phyloP scores from a whole-genome alignment of 2,797 vertebrate species.

The Gouania willdenowi region DNA sequence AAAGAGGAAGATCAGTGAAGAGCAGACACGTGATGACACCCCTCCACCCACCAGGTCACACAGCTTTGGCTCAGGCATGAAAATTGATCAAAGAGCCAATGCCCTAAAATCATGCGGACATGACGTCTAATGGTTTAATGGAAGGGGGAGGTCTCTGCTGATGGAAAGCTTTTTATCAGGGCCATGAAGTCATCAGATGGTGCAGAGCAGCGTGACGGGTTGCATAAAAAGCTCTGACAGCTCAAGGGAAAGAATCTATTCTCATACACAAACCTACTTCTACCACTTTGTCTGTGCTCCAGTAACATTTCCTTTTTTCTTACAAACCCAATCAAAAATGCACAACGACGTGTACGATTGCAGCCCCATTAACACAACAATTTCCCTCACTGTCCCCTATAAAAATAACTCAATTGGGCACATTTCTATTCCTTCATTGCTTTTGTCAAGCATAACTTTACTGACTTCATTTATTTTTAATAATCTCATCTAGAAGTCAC shows the following conservation, averaged over 20 bases:
- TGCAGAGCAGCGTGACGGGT: slow-evolving; percentile 55
- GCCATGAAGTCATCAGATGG: slow-evolving; percentile 70
- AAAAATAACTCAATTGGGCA: no score
- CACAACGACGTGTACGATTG: no score
- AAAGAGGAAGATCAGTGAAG: no score
- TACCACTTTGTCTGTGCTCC: slow-evolving; percentile 15
- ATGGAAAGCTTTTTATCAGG: slow-evolving; percentile 64
- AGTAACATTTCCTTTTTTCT: slow-evolving; percentile 27
- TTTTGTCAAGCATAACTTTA: no score
- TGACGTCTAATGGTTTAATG: slow-evolving; percentile 66
- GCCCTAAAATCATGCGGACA: slow-evolving; percentile 61
- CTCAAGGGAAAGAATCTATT: slow-evolving; percentile 35
- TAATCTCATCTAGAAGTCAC: no score
- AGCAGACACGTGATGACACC: slow-evolving; percentile 1
- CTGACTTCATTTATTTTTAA: no score
- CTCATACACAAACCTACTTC: slow-evolving; percentile 51
- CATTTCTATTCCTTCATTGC: no score
- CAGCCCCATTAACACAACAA: no score
- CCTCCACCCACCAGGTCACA: slow-evolving; percentile 17
- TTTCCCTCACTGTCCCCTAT: no score
- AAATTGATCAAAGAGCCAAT: slow-evolving; percentile 56
- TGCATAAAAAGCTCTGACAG: slow-evolving; percentile 62
- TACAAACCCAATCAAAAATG: slow-evolving; percentile 25
- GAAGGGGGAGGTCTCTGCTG: slow-evolving; percentile 57
- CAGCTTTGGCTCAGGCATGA: slow-evolving; percentile 33